phyloP scores from a whole-genome alignment of 2,797 vertebrate species.

The Ambastaia sidthimunki region DNA sequence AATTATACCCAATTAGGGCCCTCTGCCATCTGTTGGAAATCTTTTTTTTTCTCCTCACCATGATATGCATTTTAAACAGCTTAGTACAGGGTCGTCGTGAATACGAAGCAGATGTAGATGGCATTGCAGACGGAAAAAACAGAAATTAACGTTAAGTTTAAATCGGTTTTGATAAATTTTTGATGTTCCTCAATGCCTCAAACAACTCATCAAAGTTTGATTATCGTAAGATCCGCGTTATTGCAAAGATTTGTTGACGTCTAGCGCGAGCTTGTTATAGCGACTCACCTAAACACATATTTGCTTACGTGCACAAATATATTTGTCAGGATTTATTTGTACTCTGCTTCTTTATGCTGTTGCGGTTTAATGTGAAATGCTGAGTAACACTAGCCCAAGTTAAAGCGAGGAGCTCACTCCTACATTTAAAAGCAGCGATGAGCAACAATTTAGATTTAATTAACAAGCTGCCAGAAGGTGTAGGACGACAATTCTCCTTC shows the following conservation, averaged over 20 bases:
- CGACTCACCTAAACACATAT: not conserved
- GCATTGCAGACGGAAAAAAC: not conserved
- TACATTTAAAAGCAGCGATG: conserved; percentile 46
- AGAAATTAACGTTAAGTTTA: not conserved
- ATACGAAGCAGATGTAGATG: conserved; percentile 10
- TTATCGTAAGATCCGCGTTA: conserved; percentile 13
- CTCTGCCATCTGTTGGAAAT: conserved; percentile 61
- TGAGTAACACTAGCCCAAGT: conserved; percentile 27
- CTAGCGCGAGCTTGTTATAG: not conserved
- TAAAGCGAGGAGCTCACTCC: not conserved
- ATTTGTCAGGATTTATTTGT: conserved; percentile 7
- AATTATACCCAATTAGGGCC: conserved; percentile 63
- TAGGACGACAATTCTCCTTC: conserved; percentile 34
- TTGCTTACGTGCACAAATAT: not conserved
- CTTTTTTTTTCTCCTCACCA: conserved; percentile 50
- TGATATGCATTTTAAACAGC: conserved; percentile 61
- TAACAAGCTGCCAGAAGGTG: conserved; percentile 55
- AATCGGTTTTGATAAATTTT: conserved; percentile 10
- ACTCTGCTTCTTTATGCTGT: not conserved
- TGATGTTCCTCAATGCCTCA: not conserved
- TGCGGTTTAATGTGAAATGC: conserved; percentile 6
- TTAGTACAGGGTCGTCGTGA: conserved; percentile 3
- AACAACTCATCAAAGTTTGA: conserved; percentile 1
- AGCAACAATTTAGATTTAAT: conserved; percentile 52
- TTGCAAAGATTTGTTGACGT: conserved; percentile 14